Percentiles rank a stretch among this genome's conserved stretches.
These are phyloP conservation scores for Ophion ventricosus DNA, from an alignment of 2,888 invertebrate genomes.

Conservation along the genomic window DNA sequence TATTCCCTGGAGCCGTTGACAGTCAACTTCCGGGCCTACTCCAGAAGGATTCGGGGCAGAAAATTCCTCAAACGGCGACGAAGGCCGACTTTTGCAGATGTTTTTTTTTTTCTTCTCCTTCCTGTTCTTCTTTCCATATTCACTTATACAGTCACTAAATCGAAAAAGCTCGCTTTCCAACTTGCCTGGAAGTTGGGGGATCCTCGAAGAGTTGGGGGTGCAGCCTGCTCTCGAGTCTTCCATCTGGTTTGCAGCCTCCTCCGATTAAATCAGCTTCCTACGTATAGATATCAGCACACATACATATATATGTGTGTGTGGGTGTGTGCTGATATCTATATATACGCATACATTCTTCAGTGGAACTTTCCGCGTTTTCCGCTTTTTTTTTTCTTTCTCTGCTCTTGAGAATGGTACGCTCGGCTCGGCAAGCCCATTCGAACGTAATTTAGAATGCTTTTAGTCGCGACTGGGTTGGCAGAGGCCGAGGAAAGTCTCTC, in stretches of 20 bases:
- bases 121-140: conserved; percentile 16
- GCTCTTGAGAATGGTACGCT: conserved; percentile 59
- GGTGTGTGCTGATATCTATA: neutral
- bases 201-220: conserved; percentile 2
- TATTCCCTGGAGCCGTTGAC: neutral
- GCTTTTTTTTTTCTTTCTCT: conserved; percentile 53
- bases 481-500: conserved; percentile 5
- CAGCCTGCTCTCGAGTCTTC: conserved; percentile 20
- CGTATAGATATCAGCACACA: neutral
- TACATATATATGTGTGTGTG: neutral
- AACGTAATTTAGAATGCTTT: conserved; percentile 74
- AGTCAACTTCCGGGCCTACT: neutral
- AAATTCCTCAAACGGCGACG: conserved; percentile 7
- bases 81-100: conserved; percentile 15
- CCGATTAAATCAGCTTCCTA: conserved; percentile 21
- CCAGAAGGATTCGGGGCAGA: neutral
- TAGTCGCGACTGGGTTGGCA: conserved; percentile 61
- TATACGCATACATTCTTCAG: neutral
- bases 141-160: conserved; percentile 53
- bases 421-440: conserved; percentile 61
- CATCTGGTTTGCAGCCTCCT: conserved; percentile 19
- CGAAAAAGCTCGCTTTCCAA: conserved; percentile 57
- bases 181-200: conserved; percentile 23
- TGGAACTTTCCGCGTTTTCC: conserved; percentile 45
- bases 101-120: conserved; percentile 8